These are phyloP conservation scores for Siniperca chuatsi DNA, from an alignment of 2,113 vertebrate species.

Conservation along the genomic window DNA sequence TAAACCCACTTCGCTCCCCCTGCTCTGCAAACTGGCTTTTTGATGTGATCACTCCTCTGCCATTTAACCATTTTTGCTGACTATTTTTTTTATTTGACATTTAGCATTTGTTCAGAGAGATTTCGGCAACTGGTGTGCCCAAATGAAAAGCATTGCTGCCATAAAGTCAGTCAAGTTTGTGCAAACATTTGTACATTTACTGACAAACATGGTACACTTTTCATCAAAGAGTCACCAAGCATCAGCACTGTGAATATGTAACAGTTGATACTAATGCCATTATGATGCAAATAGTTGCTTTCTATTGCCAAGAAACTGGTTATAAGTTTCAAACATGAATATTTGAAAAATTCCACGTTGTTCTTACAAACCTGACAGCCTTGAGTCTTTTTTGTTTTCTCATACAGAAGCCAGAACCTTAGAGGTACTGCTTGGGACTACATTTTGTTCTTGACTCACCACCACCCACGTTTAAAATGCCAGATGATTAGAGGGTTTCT, in stretches of 20 bases:
- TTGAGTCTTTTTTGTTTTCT: not conserved
- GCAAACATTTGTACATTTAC: not conserved
- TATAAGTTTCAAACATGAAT: slow-evolving; percentile 29
- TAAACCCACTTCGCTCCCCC: not conserved
- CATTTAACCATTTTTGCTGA: not conserved
- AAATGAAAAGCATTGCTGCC: slow-evolving; percentile 14
- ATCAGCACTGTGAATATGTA: not conserved
- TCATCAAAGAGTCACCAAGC: not conserved
- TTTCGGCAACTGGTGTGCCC: not conserved
- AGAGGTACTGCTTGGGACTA: slow-evolving; percentile 26
- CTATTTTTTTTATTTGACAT: not conserved
- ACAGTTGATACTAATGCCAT: not conserved
- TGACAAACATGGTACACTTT: not conserved
- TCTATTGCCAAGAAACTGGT: not conserved
- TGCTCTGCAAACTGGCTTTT: slow-evolving; percentile 11
- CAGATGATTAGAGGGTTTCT: slow-evolving; percentile 71
- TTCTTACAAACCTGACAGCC: slow-evolving; percentile 24
- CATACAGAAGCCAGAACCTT: slow-evolving; percentile 1
- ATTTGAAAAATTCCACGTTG: slow-evolving; percentile 30
- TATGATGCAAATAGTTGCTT: not conserved
- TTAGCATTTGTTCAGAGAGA: not conserved
- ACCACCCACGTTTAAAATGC: slow-evolving; percentile 55
- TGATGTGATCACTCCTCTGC: slow-evolving; percentile 16
- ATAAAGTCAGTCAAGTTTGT: not conserved
- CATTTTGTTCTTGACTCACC: slow-evolving; percentile 51